Conservation (phyloP, 2,113 vertebrate species). For the Cisticola juncidis region DNA sequence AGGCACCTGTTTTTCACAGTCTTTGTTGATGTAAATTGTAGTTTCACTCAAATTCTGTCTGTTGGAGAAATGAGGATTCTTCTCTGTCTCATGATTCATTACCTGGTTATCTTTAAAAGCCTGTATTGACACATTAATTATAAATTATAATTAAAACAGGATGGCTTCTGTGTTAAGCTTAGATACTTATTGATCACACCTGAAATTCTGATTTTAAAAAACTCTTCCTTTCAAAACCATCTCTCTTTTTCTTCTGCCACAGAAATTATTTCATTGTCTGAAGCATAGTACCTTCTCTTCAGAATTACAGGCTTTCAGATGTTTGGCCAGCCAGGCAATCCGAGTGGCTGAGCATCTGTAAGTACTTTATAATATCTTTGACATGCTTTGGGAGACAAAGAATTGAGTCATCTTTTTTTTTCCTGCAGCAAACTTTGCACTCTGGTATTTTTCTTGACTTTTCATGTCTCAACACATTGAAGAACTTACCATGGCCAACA, state of each 20-base stretch:
- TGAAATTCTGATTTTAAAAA: background rate
- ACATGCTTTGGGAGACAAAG: constrained; percentile 45
- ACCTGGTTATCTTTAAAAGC: background rate
- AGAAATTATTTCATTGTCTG: constrained; percentile 21
- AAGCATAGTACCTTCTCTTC: constrained; percentile 2
- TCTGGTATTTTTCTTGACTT: constrained; percentile 52
- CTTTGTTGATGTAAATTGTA: background rate
- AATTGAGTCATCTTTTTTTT: constrained; percentile 35
- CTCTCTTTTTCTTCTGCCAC: background rate
- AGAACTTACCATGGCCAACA: constrained; percentile 43
- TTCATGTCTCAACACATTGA: constrained; percentile 50
- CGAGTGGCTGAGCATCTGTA: constrained; percentile 37
- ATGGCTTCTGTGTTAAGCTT: background rate
- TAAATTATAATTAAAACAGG: background rate
- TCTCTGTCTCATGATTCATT: background rate
- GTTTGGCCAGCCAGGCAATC: constrained; percentile 51
- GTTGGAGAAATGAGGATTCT: background rate
- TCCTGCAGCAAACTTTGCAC: constrained; percentile 53
- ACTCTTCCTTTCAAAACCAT: background rate
- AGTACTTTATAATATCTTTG: constrained; percentile 38
- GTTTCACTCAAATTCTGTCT: background rate
- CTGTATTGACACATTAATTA: background rate
- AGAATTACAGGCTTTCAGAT: constrained; percentile 51
- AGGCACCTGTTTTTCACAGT: background rate
- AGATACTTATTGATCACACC: background rate